A percentile compares a stretch with the other conserved stretches of the same genome.
Evolutionary conservation across 2,797 vertebrate genomes (phyloP).

Genomic region (Brachymystax lenok): DNA sequence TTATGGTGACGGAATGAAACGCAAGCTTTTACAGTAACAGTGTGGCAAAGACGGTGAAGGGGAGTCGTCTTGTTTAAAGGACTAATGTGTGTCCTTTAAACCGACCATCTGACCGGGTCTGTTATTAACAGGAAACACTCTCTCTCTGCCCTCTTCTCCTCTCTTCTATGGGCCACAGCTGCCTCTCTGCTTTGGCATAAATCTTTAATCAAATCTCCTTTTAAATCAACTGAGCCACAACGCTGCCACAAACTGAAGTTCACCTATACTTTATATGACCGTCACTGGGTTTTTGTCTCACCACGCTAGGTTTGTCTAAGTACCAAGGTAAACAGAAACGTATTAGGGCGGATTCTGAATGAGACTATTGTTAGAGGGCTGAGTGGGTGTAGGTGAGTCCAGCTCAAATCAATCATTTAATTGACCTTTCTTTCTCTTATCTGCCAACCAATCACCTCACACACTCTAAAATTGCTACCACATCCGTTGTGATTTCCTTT

Average conservation of each 20-base stretch:
- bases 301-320: neutral
- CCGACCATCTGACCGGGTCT: neutral
- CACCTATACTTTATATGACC: neutral
- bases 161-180: neutral
- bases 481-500: constrained; percentile 3
- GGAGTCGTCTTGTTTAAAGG: neutral
- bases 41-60: neutral
- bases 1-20: neutral
- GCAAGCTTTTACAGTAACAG: neutral
- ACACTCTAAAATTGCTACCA: neutral
- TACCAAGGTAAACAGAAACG: neutral
- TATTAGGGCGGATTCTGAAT: neutral
- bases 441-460: neutral
- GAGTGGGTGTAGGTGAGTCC: neutral
- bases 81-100: neutral
- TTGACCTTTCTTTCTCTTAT: neutral
- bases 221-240: neutral
- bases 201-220: constrained; percentile 10
- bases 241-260: neutral
- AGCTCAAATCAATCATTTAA: neutral
- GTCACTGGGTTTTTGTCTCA: neutral
- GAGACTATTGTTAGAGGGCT: neutral
- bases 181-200: constrained; percentile 13
- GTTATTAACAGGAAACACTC: constrained; percentile 5
- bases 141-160: neutral